These are phyloP conservation scores for Columba guinea DNA, from an alignment of 2,797 vertebrate species.

Conservation along the genomic window DNA sequence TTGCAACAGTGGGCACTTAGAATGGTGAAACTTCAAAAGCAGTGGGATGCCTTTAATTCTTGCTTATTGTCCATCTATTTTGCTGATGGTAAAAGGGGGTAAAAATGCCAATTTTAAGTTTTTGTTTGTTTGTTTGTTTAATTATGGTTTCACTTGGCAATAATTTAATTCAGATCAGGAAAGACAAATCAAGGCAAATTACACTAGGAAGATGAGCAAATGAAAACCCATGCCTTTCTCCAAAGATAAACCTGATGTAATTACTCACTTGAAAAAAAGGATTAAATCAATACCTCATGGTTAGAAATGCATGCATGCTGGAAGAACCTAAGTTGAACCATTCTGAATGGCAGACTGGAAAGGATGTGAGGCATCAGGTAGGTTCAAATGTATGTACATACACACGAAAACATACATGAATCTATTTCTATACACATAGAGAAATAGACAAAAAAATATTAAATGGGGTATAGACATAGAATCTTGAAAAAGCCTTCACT, in stretches of 20 bases:
- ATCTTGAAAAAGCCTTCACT: background rate
- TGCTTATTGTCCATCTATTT: background rate
- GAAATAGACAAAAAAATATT: background rate
- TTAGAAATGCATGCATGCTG: background rate
- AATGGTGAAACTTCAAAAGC: background rate
- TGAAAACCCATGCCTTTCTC: background rate
- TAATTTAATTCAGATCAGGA: constrained; percentile 11
- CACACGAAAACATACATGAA: background rate
- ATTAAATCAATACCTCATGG: constrained; percentile 32
- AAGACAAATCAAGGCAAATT: background rate
- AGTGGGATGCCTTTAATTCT: background rate
- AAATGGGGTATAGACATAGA: background rate
- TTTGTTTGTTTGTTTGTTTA: background rate
- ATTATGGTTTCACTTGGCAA: background rate
- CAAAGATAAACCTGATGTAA: constrained; percentile 16
- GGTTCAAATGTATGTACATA: background rate
- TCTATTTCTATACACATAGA: background rate
- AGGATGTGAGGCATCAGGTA: background rate
- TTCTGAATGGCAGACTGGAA: background rate
- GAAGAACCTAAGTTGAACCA: background rate
- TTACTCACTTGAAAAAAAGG: constrained; percentile 13
- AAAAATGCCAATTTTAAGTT: background rate
- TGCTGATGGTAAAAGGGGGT: background rate
- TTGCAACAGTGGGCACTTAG: background rate
- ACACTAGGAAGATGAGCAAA: constrained; percentile 35